A percentile compares a stretch with the other conserved stretches of the same genome.
Evolutionary conservation across 2,113 vertebrate genomes (phyloP).

Genomic region (Oncorhynchus mykiss): DNA sequence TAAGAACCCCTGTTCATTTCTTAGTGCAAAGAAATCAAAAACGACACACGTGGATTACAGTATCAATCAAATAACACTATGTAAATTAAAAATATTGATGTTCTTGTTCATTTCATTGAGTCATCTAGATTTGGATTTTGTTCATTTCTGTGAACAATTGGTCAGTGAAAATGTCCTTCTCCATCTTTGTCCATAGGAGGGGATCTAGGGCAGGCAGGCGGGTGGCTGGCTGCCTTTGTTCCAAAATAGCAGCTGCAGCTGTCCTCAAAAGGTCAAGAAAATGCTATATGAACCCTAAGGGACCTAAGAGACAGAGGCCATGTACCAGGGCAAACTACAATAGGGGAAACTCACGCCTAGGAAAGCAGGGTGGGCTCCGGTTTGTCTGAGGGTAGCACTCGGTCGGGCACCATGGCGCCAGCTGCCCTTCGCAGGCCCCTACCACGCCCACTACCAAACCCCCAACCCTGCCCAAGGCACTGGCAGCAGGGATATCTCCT

Average conservation of each 20-base stretch:
- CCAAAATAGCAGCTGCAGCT: slow-evolving; percentile 62
- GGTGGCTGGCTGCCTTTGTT: slow-evolving; percentile 62
- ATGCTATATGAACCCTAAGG: slow-evolving; percentile 62
- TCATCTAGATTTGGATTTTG: background rate
- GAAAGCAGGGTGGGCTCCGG: background rate
- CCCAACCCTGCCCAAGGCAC: background rate
- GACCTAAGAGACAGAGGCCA: slow-evolving; percentile 43
- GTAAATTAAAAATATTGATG: background rate
- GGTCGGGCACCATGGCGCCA: background rate
- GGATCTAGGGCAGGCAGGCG: slow-evolving; percentile 5
- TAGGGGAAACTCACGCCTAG: slow-evolving; percentile 1
- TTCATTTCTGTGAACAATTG: background rate
- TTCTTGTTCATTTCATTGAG: background rate
- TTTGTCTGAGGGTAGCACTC: background rate
- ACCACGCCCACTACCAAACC: background rate
- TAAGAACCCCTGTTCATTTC: background rate
- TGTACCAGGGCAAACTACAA: slow-evolving; percentile 7
- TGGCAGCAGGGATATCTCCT: background rate
- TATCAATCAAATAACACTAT: background rate
- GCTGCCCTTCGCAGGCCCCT: background rate
- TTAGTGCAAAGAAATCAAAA: background rate
- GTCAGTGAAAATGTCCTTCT: background rate
- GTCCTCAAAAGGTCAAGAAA: slow-evolving; percentile 70
- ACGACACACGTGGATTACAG: background rate
- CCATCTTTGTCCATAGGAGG: slow-evolving; percentile 23